Base-by-base conservation (phyloP, 2,113 vertebrate genomes). In the Plestiodon gilberti region DNA sequence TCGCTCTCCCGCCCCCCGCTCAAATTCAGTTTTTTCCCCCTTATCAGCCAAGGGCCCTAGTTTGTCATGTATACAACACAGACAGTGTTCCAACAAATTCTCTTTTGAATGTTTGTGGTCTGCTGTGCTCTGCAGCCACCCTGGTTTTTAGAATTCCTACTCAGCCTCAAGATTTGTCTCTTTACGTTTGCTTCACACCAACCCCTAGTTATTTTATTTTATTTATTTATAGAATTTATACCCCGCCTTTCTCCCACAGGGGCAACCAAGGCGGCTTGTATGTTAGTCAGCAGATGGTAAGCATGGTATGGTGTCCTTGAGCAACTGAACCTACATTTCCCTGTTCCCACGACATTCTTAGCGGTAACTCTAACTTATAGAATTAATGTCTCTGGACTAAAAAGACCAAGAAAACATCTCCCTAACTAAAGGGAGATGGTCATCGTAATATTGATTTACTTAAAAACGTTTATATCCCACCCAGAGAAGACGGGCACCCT, bases 271-370 rank as follows among this genome's bases (percentile, higher is more conserved):
- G n/a, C n/a, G n/a, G n/a, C n/a, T n/a, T n/a, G n/a, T n/a, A n/a
- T n/a, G n/a, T n/a, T 69, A 84, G 57, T 48, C 57, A 75, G 71
- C 70, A 84, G 57, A 84, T 75, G 82, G 33, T 48, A 84, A 84
- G n/a, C n/a, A n/a, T n/a, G n/a, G n/a, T n/a, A n/a, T n/a, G n/a
- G n/a, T 75, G n/a, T 35, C 3, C 35, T 75, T 75, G 33, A 82
- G 81, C 48, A 59, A 82, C n/a, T 25, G 82, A 75, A 35, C 70
- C 55, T 52, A 52, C 20, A n/a, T 3, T 35, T 25, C 59, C 35
- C 48, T 35, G 57, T 71, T 48, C 48, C 11, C 67, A 17, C 82
- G 15, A 74, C 70, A 74, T 43, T 43, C 13, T 74, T 25, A n/a
- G 48, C 28, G n/a, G 25, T 69, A 14, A 15, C 48, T 52, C 13